These are phyloP conservation scores for Cheilosia vulpina DNA, from an alignment of 2,888 invertebrate species.

Conservation along the genomic window DNA sequence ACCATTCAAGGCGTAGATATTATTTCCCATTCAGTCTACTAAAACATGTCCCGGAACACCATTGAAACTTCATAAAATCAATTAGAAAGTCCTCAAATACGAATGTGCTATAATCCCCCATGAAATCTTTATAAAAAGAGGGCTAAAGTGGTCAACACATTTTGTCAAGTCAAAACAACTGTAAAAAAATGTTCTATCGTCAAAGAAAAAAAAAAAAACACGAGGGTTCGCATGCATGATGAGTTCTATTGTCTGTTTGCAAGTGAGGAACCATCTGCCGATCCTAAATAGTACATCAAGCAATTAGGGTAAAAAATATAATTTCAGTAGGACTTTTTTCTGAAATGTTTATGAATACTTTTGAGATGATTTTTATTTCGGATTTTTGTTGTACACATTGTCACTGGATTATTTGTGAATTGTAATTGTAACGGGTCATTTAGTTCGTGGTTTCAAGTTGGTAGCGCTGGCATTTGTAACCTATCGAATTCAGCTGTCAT, in stretches of 20 bases:
- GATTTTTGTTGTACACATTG: too few relatives aligned
- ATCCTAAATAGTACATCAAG: conserved; percentile 1
- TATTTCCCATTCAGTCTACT: too few relatives aligned
- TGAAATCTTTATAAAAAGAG: conserved; percentile 19
- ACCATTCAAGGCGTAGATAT: too few relatives aligned
- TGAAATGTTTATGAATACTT: too few relatives aligned
- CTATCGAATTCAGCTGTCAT: background rate
- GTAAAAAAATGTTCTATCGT: conserved; percentile 11
- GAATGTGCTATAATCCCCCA: conserved; percentile 32
- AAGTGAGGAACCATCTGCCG: conserved; percentile 35
- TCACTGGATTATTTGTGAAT: too few relatives aligned
- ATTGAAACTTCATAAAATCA: too few relatives aligned
- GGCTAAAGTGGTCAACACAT: conserved; percentile 35
- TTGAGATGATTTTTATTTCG: too few relatives aligned
- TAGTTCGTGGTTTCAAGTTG: background rate
- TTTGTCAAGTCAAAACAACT: conserved; percentile 31
- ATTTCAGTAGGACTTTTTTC: too few relatives aligned
- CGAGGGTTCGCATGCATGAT: conserved; percentile 23
- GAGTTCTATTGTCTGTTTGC: conserved; percentile 21
- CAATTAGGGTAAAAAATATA: too few relatives aligned
- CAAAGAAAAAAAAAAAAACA: conserved; percentile 12
- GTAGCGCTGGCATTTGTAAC: background rate
- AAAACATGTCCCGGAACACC: too few relatives aligned
- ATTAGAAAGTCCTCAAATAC: background rate
- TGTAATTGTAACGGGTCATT: background rate